Evolutionary conservation across 1,140 invertebrate species (phyloP).

Genomic region (Cotesia chilonis): DNA sequence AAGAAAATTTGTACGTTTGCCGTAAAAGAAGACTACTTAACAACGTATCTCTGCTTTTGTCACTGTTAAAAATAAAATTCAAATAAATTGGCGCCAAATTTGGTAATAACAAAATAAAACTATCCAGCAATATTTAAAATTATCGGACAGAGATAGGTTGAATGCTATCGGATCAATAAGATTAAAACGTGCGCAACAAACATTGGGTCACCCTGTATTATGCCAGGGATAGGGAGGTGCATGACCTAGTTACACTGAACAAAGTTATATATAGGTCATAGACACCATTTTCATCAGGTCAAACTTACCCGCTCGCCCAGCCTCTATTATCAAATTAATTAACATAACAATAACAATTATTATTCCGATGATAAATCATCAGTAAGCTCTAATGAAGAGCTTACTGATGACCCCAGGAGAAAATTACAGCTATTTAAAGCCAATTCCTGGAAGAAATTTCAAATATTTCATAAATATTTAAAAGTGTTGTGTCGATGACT

Average conservation of each 20-base stretch:
- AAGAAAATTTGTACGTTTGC: background rate
- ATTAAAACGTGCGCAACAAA: conserved; percentile 35
- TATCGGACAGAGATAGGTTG: conserved; percentile 9
- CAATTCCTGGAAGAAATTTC: background rate
- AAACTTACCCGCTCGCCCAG: conserved; percentile 28
- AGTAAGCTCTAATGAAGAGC: no score
- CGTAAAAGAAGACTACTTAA: no score
- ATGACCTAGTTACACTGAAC: conserved; percentile 62
- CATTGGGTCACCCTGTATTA: conserved; percentile 59
- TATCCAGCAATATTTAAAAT: background rate
- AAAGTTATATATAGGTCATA: conserved; percentile 64
- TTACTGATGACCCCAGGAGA: conserved; percentile 1
- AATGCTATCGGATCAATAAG: conserved; percentile 33
- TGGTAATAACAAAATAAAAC: no score
- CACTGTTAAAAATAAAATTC: no score
- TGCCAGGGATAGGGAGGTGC: conserved; percentile 62
- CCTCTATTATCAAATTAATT: background rate
- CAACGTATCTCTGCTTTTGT: no score
- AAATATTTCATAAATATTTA: background rate
- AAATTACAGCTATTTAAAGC: background rate
- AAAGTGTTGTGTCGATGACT: no score
- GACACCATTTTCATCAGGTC: conserved; percentile 54
- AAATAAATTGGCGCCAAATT: background rate
- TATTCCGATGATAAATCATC: no score
- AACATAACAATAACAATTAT: no score